A percentile compares a stretch with the other conserved stretches of the same genome.
phyloP scores from a whole-genome alignment of 2,113 vertebrate species.

The Todiramphus saurophagus region DNA sequence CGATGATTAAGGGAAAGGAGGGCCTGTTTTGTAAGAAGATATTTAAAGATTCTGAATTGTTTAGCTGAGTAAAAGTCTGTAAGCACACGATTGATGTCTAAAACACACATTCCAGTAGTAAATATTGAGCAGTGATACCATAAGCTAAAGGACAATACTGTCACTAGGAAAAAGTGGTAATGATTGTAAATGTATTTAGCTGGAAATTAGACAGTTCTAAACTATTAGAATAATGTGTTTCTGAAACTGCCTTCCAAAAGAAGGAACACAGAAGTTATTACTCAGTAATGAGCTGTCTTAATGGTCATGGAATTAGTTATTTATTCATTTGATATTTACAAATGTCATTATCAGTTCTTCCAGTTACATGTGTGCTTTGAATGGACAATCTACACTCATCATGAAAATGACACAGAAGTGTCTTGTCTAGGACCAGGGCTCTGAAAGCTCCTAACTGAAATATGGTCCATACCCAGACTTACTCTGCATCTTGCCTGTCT shows the following conservation, averaged over 20 bases:
- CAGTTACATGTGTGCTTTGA: background rate
- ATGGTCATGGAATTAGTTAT: background rate
- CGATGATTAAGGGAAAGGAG: background rate
- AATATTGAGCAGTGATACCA: background rate
- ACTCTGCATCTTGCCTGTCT: background rate
- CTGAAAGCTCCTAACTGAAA: background rate
- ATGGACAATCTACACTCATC: background rate
- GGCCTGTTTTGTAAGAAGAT: background rate
- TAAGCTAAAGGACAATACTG: constrained; percentile 38
- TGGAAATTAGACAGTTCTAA: background rate
- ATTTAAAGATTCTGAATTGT: background rate
- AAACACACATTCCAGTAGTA: background rate
- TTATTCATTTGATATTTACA: background rate
- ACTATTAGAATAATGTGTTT: background rate
- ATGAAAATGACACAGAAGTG: background rate
- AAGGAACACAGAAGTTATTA: background rate
- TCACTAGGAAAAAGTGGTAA: background rate
- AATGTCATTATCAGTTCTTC: background rate
- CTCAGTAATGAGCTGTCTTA: background rate
- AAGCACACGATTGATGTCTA: background rate
- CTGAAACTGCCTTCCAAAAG: background rate
- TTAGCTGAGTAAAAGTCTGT: background rate
- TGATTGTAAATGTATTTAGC: background rate
- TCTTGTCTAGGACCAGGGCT: background rate
- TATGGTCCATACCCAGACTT: background rate